A percentile compares a stretch with the other conserved stretches of the same genome.
Evolutionary conservation across 2,113 vertebrate species (phyloP).

Genomic region (Hystrix brachyura): DNA sequence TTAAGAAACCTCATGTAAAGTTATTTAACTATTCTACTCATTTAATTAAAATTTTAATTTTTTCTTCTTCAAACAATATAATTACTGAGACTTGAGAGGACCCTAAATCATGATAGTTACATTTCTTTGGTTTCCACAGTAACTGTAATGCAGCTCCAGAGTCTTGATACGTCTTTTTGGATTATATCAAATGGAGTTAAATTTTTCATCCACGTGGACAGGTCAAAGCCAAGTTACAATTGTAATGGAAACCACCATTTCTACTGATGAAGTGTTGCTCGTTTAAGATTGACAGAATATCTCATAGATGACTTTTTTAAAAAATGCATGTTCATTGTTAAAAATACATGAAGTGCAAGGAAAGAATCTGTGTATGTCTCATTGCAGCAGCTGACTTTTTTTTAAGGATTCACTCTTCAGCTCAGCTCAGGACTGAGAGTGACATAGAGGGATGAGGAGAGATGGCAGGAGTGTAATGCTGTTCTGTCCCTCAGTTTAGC

Average conservation of each 20-base stretch:
- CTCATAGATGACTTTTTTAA: background rate
- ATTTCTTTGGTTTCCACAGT: constrained; percentile 68
- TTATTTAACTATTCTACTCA: constrained; percentile 37
- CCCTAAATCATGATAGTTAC: background rate
- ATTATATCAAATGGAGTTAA: constrained; percentile 35
- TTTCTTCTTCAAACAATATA: constrained; percentile 20
- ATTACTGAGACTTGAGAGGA: constrained; percentile 24
- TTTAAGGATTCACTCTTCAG: background rate
- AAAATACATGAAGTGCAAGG: constrained; percentile 26
- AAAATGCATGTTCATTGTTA: constrained; percentile 1
- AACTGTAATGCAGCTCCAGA: constrained; percentile 38
- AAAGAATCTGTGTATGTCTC: background rate
- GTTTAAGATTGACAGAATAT: constrained; percentile 51
- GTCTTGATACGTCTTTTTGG: constrained; percentile 36
- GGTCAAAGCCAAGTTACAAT: background rate
- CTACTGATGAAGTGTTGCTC: constrained; percentile 31
- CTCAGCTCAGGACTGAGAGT: background rate
- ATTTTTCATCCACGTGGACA: constrained; percentile 4
- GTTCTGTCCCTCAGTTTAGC: background rate
- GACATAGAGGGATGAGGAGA: too few relatives aligned
- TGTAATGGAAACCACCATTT: constrained; percentile 56
- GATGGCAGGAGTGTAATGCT: too few relatives aligned
- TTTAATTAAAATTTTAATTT: constrained; percentile 54
- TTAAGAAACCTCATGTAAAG: constrained; percentile 25
- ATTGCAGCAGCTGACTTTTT: background rate